These are phyloP conservation scores for Epirrhoe alternata DNA, from an alignment of 2,888 invertebrate species.

Conservation along the genomic window DNA sequence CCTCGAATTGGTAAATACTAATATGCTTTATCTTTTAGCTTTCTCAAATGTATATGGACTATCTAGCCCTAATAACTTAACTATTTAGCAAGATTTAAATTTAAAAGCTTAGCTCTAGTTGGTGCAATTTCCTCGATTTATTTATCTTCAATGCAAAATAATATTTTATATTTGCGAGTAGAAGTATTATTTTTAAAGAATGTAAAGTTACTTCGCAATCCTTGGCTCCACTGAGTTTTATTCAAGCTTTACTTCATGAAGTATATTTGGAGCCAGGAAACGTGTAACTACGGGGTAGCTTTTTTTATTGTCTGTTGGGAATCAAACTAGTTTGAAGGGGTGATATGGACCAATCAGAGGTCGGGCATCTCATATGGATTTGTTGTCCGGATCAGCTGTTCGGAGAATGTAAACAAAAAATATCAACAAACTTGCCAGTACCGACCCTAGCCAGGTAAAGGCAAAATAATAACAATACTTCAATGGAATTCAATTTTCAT, in stretches of 20 bases:
- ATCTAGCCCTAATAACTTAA: too few relatives aligned
- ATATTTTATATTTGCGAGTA: too few relatives aligned
- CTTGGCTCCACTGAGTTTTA: too few relatives aligned
- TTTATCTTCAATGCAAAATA: too few relatives aligned
- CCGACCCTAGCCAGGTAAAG: constrained; percentile 63
- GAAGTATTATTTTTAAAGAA: neutral
- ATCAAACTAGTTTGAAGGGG: constrained; percentile 51
- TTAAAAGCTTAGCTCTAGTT: too few relatives aligned
- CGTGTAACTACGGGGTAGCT: constrained; percentile 22
- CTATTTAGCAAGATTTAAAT: too few relatives aligned
- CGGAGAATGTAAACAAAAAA: constrained; percentile 72
- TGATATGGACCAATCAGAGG: constrained; percentile 56
- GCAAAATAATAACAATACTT: constrained; percentile 48
- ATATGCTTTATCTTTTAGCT: neutral
- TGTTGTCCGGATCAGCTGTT: constrained; percentile 77
- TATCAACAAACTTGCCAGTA: constrained; percentile 63
- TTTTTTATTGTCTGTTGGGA: constrained; percentile 36
- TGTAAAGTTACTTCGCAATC: neutral
- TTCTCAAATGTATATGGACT: too few relatives aligned
- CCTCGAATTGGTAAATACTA: constrained; percentile 8
- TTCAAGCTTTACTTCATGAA: constrained; percentile 9
- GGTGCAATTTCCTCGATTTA: too few relatives aligned
- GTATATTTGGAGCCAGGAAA: constrained; percentile 21
- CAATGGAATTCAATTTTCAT: constrained; percentile 36
- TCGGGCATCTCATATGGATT: constrained; percentile 56